Percentiles rank a stretch among this genome's conserved stretches.
Evolutionary conservation across 2,888 invertebrate species (phyloP).

Genomic region (Lithophane socia): DNA sequence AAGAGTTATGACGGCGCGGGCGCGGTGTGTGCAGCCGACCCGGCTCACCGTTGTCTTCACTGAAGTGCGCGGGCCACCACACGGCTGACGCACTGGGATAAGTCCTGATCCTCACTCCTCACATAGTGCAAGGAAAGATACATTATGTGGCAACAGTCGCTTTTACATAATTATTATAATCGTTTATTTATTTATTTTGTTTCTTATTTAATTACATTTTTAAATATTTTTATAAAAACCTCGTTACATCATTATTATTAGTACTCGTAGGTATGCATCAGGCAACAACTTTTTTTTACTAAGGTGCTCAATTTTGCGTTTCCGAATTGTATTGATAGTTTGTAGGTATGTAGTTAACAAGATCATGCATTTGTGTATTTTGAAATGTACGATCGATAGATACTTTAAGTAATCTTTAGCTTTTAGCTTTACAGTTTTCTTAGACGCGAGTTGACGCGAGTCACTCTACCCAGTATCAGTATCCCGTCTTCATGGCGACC

Average conservation of each 20-base stretch:
- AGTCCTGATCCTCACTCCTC: constrained; percentile 9
- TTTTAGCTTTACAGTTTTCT: not conserved
- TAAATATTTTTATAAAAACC: too few species aligned
- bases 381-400: not conserved
- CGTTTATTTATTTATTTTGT: too few species aligned
- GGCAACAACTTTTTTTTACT: not conserved
- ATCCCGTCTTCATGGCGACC: constrained; percentile 59
- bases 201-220: too few species aligned
- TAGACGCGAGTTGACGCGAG: not conserved
- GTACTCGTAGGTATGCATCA: not conserved
- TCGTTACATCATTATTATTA: too few species aligned
- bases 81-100: constrained; percentile 18
- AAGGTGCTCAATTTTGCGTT: not conserved
- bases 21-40: constrained; percentile 44
- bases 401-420: not conserved
- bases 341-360: not conserved
- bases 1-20: constrained; percentile 63
- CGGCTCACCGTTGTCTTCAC: constrained; percentile 25
- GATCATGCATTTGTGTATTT: not conserved
- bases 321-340: not conserved
- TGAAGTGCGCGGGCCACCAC: constrained; percentile 47
- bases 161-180: not conserved
- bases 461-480: not conserved
- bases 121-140: not conserved
- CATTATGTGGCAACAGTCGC: not conserved